A percentile compares a stretch with the other conserved stretches of the same genome.
These are phyloP conservation scores for Sesamia inferens DNA, from an alignment of 2,888 invertebrate genomes.

Conservation along the genomic window DNA sequence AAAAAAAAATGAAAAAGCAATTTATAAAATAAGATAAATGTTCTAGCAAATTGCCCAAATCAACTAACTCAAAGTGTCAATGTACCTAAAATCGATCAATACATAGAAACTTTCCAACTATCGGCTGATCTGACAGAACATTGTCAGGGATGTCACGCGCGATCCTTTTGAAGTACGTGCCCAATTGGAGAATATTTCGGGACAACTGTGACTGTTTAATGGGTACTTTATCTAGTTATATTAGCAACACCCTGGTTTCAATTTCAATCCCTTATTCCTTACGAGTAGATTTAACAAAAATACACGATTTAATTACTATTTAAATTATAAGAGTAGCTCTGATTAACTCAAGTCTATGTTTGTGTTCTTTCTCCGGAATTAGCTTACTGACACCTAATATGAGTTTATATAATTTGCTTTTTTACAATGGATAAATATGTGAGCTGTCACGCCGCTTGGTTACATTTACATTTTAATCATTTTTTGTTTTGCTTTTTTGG, in stretches of 20 bases:
- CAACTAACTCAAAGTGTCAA: slow-evolving; percentile 4
- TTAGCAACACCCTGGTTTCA: too few species aligned
- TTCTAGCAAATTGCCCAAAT: not conserved
- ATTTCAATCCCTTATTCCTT: not conserved
- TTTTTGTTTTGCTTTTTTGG: too few species aligned
- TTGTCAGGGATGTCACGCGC: slow-evolving; percentile 47
- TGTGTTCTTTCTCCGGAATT: too few species aligned
- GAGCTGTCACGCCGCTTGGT: too few species aligned
- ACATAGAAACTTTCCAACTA: slow-evolving; percentile 28
- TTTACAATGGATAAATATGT: too few species aligned
- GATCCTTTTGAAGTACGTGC: slow-evolving; percentile 44
- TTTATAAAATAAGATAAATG: slow-evolving; percentile 3
- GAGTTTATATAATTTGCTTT: too few species aligned
- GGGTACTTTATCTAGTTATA: not conserved
- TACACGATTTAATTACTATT: not conserved
- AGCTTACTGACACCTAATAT: too few species aligned
- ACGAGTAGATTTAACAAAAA: not conserved
- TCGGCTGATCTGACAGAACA: slow-evolving; percentile 11
- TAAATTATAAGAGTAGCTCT: too few species aligned
- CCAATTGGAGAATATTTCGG: slow-evolving; percentile 31
- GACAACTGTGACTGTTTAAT: slow-evolving; percentile 16
- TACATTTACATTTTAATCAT: too few species aligned
- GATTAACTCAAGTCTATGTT: too few species aligned
- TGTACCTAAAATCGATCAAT: slow-evolving; percentile 22
- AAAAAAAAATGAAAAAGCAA: not conserved